phyloP scores from a whole-genome alignment of 92 coral and sea anemone genomes.

The Montipora capitata region DNA sequence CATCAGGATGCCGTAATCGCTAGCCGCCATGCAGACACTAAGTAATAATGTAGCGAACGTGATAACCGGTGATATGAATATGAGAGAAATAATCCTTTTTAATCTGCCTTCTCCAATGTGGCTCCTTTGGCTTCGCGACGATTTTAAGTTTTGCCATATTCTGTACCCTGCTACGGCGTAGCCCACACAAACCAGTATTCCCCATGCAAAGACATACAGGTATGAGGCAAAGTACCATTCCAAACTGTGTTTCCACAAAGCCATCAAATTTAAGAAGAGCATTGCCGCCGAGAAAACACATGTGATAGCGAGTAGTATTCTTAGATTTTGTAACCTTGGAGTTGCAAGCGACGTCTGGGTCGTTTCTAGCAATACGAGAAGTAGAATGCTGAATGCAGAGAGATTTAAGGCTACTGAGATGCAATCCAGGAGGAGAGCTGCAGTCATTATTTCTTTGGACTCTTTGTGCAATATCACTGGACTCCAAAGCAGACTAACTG shows the following conservation, averaged over 20 bases:
- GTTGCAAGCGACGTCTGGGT: slow-evolving; percentile 71
- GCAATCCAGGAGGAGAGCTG: background rate
- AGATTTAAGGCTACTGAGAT: background rate
- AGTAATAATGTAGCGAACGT: slow-evolving; percentile 59
- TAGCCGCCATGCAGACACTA: slow-evolving; percentile 39
- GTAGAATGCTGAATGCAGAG: slow-evolving; percentile 81
- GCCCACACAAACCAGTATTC: slow-evolving; percentile 69
- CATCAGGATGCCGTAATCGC: slow-evolving; percentile 59
- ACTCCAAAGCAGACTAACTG: background rate
- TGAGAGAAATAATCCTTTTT: slow-evolving; percentile 26
- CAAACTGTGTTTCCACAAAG: slow-evolving; percentile 30
- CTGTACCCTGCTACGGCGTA: slow-evolving; percentile 72
- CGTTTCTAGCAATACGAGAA: slow-evolving; percentile 79
- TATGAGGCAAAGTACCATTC: slow-evolving; percentile 65
- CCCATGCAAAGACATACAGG: slow-evolving; percentile 62
- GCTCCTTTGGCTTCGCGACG: slow-evolving; percentile 59
- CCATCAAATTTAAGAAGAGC: slow-evolving; percentile 52
- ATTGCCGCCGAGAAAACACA: slow-evolving; percentile 37
- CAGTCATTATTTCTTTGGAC: background rate
- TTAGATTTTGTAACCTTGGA: slow-evolving; percentile 70
- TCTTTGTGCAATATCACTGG: background rate
- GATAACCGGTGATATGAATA: slow-evolving; percentile 53
- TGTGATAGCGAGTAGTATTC: slow-evolving; percentile 62
- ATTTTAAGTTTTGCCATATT: slow-evolving; percentile 71
- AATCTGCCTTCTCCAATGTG: slow-evolving; percentile 27